Percentiles rank a stretch among this genome's conserved stretches.
These are phyloP conservation scores for Plecotus auritus DNA, from an alignment of 2,113 vertebrate species.

Conservation along the genomic window DNA sequence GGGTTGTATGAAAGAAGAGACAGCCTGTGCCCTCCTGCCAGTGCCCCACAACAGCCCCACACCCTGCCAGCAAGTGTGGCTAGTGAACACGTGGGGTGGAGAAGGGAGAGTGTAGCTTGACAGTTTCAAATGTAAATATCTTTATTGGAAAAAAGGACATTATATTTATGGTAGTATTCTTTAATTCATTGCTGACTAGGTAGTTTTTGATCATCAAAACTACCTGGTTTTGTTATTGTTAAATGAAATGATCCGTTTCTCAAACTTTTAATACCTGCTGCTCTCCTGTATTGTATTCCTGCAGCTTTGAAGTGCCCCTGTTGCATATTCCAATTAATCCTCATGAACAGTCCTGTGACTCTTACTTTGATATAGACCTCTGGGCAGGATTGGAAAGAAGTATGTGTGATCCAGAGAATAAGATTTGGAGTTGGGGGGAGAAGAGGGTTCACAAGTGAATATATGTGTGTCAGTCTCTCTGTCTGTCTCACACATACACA, in stretches of 20 bases:
- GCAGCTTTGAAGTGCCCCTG: neutral
- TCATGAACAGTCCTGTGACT: neutral
- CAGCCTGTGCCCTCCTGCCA: neutral
- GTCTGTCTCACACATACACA: neutral
- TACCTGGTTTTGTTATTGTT: neutral
- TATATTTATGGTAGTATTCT: neutral
- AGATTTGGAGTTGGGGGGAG: neutral
- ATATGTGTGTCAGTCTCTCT: neutral
- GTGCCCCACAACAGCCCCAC: neutral
- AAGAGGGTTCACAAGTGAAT: neutral
- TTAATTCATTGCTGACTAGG: neutral
- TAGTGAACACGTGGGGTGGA: neutral
- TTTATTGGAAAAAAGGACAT: neutral
- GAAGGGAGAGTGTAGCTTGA: neutral
- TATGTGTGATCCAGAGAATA: neutral
- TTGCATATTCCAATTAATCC: neutral
- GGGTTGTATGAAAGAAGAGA: constrained; percentile 33
- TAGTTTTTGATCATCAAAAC: neutral
- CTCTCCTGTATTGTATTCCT: neutral
- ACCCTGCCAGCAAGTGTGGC: neutral
- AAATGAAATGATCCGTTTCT: neutral
- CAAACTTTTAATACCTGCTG: neutral
- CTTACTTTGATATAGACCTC: neutral
- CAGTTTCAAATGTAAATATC: neutral
- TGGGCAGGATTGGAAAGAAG: neutral